Percentiles rank a stretch among this genome's conserved stretches.
Conservation (phyloP, 1,140 invertebrate genomes). For the Eriocheir sinensis region DNA sequence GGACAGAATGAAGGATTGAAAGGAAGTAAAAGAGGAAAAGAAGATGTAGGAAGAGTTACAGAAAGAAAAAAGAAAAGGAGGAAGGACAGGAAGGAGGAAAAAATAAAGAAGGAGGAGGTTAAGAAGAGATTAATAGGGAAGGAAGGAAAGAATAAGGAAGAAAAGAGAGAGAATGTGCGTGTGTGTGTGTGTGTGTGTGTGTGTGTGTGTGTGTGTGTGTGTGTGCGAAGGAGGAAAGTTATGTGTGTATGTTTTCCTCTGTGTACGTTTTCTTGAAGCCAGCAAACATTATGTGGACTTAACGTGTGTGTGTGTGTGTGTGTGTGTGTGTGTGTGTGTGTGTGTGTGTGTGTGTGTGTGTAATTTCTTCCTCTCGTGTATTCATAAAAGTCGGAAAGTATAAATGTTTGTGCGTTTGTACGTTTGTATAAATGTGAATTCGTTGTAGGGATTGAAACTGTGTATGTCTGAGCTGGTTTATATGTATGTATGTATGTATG, state of each 20-base stretch:
- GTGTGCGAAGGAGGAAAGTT: neutral
- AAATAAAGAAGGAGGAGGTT: neutral
- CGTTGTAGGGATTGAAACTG: too few species aligned
- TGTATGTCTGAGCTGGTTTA: neutral
- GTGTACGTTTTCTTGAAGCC: neutral
- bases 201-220: conserved; percentile 17
- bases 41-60: neutral
- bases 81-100: neutral
- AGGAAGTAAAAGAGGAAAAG: neutral
- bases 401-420: conserved; percentile 56
- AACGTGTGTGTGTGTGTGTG: neutral
- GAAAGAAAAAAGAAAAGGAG: neutral
- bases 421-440: conserved; percentile 60
- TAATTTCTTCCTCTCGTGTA: too few species aligned
- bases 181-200: neutral
- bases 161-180: neutral
- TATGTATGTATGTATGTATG: neutral
- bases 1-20: neutral
- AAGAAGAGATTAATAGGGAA: neutral
- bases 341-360: too few species aligned
- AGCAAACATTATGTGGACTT: conserved; percentile 4
- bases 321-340: too few species aligned
- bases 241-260: too few species aligned
- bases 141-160: neutral
- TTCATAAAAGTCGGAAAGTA: conserved; percentile 31